Conservation (phyloP, 2,797 vertebrate species). For the Amblyraja radiata region DNA sequence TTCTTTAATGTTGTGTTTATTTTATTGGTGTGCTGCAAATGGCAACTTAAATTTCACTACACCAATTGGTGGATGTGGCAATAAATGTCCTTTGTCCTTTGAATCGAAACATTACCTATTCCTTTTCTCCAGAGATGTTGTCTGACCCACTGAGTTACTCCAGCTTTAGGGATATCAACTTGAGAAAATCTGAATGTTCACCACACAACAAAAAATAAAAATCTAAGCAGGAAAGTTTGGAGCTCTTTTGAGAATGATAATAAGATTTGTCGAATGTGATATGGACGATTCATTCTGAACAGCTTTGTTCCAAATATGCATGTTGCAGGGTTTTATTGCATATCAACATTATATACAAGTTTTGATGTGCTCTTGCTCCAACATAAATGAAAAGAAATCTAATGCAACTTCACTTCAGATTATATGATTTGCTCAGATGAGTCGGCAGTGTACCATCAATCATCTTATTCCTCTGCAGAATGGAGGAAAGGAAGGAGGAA, state of each 20-base stretch:
- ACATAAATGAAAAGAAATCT: not conserved
- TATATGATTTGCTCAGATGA: constrained; percentile 5
- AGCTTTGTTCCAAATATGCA: not conserved
- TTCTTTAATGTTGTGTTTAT: no score
- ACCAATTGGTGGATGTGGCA: no score
- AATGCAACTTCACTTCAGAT: not conserved
- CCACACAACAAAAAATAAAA: not conserved
- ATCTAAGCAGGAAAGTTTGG: not conserved
- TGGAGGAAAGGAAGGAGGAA: not conserved
- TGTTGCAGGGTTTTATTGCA: not conserved
- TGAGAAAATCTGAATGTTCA: no score
- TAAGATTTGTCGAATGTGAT: not conserved
- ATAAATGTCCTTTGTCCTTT: no score
- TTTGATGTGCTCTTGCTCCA: not conserved
- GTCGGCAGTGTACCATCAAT: not conserved
- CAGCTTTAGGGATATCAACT: no score
- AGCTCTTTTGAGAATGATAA: not conserved
- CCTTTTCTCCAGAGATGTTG: no score
- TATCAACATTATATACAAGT: not conserved
- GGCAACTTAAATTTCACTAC: no score
- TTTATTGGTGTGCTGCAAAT: no score
- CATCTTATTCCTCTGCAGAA: not conserved
- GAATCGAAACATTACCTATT: no score
- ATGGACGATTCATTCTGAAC: no score
- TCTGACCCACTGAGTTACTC: no score